Conservation (phyloP, 1,140 invertebrate genomes). For the Leguminivora glycinivorella region DNA sequence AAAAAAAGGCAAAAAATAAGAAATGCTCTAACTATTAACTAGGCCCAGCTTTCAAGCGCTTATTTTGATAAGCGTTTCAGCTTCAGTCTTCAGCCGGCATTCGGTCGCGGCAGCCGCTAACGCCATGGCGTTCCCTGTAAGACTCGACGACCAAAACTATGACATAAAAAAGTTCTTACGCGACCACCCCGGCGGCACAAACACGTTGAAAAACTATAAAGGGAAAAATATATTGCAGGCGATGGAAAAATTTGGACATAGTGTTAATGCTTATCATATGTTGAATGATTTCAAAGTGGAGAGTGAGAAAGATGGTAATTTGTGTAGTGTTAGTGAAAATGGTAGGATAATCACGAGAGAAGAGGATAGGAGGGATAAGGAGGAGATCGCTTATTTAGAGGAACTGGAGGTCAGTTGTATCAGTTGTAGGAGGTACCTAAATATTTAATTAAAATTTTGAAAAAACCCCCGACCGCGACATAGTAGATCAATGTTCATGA, state of each 20-base stretch:
- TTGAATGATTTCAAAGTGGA: conserved; percentile 79
- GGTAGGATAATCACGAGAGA: conserved; percentile 66
- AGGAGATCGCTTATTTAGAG: conserved; percentile 62
- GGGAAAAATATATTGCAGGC: conserved; percentile 76
- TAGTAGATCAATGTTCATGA: too few relatives aligned
- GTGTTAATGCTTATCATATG: conserved; percentile 81
- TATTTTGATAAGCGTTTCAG: conserved; percentile 13
- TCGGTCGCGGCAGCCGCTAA: background rate
- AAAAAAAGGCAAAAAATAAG: too few relatives aligned
- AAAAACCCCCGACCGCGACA: too few relatives aligned
- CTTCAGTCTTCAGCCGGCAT: conserved; percentile 9
- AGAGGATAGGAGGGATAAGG: conserved; percentile 45
- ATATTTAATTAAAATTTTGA: too few relatives aligned
- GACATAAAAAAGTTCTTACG: conserved; percentile 80
- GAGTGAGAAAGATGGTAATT: conserved; percentile 46
- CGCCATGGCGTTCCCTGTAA: conserved; percentile 49
- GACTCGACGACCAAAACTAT: conserved; percentile 71
- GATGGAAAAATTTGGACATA: conserved; percentile 80
- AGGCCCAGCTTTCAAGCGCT: background rate
- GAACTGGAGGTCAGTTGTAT: conserved; percentile 60
- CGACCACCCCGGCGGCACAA: conserved; percentile 83
- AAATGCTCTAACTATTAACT: background rate
- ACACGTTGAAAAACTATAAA: conserved; percentile 77
- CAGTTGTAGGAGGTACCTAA: too few relatives aligned
- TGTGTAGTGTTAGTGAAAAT: conserved; percentile 61